Evolutionary conservation across 2,888 invertebrate genomes (phyloP).

Genomic region (Eucera pruinosa): DNA sequence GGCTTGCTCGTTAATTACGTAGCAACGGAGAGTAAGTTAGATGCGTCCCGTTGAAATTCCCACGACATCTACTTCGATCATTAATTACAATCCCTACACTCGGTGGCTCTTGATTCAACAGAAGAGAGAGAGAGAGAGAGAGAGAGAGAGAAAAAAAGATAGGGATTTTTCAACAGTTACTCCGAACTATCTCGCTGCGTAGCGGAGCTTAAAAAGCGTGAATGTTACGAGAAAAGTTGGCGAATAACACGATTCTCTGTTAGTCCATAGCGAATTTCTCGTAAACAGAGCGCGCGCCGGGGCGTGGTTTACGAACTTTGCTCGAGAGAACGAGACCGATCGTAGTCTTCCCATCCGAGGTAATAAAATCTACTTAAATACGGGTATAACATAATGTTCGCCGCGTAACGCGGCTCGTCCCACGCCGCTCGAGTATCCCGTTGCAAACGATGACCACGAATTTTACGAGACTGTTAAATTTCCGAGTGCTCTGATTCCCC

Average conservation of each 20-base stretch:
- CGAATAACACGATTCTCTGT: not conserved
- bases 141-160: not conserved
- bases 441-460: not conserved
- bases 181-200: not conserved
- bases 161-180: not conserved
- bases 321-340: not conserved
- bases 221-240: conserved; percentile 9
- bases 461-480: conserved; percentile 58
- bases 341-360: not conserved
- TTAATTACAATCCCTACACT: conserved; percentile 11
- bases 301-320: conserved; percentile 33
- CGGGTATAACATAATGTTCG: conserved; percentile 36
- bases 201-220: conserved; percentile 13
- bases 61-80: conserved; percentile 6
- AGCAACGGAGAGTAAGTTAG: not conserved
- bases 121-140: not conserved
- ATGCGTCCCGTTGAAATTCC: conserved; percentile 13
- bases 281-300: conserved; percentile 21
- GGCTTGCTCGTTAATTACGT: conserved; percentile 34
- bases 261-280: conserved; percentile 4
- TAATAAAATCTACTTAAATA: conserved; percentile 44
- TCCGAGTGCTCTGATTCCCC: conserved; percentile 46
- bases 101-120: not conserved
- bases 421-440: not conserved
- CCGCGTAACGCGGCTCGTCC: conserved; percentile 15